phyloP scores from a whole-genome alignment of 2,888 invertebrate genomes.

The Chymomyza procnemis region DNA sequence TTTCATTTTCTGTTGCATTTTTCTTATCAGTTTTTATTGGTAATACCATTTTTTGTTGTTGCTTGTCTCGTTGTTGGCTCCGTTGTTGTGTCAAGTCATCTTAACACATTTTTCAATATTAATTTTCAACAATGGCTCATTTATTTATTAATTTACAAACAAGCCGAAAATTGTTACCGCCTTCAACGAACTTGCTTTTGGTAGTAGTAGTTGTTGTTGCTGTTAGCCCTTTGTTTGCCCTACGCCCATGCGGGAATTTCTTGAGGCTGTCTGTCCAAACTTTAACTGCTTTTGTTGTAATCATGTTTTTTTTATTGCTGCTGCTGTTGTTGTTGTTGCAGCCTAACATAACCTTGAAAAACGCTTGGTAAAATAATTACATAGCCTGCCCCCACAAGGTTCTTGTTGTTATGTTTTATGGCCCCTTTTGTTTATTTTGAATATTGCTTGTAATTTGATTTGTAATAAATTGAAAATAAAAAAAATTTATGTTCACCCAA shows the following conservation, averaged over 20 bases:
- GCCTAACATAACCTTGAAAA: constrained; percentile 39
- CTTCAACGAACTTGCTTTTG: neutral
- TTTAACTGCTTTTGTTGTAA: neutral
- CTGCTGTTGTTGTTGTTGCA: constrained; percentile 32
- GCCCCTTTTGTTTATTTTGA: constrained; percentile 30
- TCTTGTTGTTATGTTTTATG: constrained; percentile 19
- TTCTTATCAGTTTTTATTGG: constrained; percentile 31
- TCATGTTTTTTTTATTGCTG: constrained; percentile 38
- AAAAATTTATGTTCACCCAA: constrained; percentile 15
- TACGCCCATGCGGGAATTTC: constrained; percentile 41
- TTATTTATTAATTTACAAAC: constrained; percentile 51
- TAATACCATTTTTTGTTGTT: neutral
- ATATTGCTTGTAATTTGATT: constrained; percentile 21
- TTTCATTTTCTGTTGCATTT: constrained; percentile 2
- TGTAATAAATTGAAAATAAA: constrained; percentile 32
- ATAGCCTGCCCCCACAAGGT: constrained; percentile 4
- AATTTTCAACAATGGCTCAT: constrained; percentile 52
- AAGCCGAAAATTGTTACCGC: constrained; percentile 50
- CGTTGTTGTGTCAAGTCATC: constrained; percentile 25
- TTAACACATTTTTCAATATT: constrained; percentile 28
- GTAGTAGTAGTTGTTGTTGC: constrained; percentile 34
- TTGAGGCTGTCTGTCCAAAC: constrained; percentile 18
- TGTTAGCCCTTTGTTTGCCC: constrained; percentile 29
- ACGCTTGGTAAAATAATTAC: constrained; percentile 24
- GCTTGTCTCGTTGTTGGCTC: neutral